Percentiles rank a stretch among this genome's conserved stretches.
Evolutionary conservation across 2,113 vertebrate species (phyloP).

Genomic region (Castor canadensis): DNA sequence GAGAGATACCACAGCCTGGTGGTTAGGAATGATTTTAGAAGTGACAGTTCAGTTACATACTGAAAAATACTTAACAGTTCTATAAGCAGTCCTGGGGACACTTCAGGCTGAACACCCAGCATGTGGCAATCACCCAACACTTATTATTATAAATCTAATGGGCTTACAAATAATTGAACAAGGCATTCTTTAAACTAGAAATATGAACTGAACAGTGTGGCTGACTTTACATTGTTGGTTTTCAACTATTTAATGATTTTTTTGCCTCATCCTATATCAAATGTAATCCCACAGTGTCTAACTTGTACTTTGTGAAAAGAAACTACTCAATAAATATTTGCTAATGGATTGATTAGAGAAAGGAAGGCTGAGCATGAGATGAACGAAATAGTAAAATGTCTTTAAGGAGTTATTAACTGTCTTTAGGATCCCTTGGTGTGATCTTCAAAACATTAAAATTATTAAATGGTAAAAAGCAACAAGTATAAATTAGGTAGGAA

Average conservation of each 20-base stretch:
- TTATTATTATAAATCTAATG: slow-evolving; percentile 63
- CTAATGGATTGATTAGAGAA: slow-evolving; percentile 48
- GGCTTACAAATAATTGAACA: slow-evolving; percentile 43
- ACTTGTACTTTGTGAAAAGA: slow-evolving; percentile 37
- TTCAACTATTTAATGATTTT: slow-evolving; percentile 66
- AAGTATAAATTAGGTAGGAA: not conserved
- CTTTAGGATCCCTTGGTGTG: not conserved
- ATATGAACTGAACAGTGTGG: slow-evolving; percentile 53
- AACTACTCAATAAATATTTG: slow-evolving; percentile 62
- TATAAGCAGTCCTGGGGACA: not conserved
- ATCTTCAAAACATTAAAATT: slow-evolving; percentile 23
- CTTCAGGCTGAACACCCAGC: not conserved
- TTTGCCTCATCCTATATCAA: not conserved
- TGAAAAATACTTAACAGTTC: not conserved
- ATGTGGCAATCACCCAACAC: not conserved
- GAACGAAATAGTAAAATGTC: slow-evolving; percentile 2
- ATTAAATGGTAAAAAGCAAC: not conserved
- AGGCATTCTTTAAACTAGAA: slow-evolving; percentile 52
- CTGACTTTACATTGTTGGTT: slow-evolving; percentile 32
- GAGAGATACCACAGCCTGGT: not conserved
- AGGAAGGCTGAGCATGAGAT: slow-evolving; percentile 1
- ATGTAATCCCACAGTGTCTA: slow-evolving; percentile 32
- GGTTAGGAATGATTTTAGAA: not conserved
- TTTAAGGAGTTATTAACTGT: slow-evolving; percentile 32
- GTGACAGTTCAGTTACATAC: not conserved